A percentile compares a stretch with the other conserved stretches of the same genome.
Conservation (phyloP, 2,797 vertebrate genomes). For the Trachurus trachurus region DNA sequence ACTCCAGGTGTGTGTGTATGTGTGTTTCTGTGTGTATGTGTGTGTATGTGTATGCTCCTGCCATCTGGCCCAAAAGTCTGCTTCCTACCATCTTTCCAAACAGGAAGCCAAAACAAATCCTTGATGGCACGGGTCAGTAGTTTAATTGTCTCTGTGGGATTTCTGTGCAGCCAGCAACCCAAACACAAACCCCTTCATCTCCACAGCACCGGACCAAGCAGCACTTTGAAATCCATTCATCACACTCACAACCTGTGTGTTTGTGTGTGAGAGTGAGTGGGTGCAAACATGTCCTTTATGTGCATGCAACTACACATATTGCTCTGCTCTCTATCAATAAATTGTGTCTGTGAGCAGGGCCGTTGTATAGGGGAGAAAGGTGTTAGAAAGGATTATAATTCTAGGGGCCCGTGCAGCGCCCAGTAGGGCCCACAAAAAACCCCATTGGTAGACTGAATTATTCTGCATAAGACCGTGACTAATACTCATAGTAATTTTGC, state of each 20-base stretch:
- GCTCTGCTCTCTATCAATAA: background rate
- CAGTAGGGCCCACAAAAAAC: no score
- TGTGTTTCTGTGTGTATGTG: slow-evolving; percentile 9
- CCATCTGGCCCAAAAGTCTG: slow-evolving; percentile 50
- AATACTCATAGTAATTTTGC: no score
- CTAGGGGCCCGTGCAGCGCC: no score
- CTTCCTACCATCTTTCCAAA: slow-evolving; percentile 66
- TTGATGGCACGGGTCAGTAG: slow-evolving; percentile 60
- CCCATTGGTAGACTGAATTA: no score
- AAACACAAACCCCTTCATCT: slow-evolving; percentile 38
- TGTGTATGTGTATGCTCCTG: slow-evolving; percentile 7
- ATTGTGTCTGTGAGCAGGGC: no score
- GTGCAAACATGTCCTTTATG: background rate
- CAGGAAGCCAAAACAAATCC: slow-evolving; percentile 70
- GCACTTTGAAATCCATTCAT: slow-evolving; percentile 22
- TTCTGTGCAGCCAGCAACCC: slow-evolving; percentile 47
- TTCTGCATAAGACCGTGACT: no score
- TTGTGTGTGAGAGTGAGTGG: slow-evolving; percentile 21
- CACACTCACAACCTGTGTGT: slow-evolving; percentile 22
- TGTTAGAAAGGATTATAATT: no score
- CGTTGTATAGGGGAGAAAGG: no score
- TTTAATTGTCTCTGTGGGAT: slow-evolving; percentile 63
- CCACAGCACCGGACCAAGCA: slow-evolving; percentile 11
- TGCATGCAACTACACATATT: background rate
- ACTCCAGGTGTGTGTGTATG: slow-evolving; percentile 44